These are phyloP conservation scores for Apaloderma vittatum DNA, from an alignment of 2,113 vertebrate genomes.

Conservation along the genomic window DNA sequence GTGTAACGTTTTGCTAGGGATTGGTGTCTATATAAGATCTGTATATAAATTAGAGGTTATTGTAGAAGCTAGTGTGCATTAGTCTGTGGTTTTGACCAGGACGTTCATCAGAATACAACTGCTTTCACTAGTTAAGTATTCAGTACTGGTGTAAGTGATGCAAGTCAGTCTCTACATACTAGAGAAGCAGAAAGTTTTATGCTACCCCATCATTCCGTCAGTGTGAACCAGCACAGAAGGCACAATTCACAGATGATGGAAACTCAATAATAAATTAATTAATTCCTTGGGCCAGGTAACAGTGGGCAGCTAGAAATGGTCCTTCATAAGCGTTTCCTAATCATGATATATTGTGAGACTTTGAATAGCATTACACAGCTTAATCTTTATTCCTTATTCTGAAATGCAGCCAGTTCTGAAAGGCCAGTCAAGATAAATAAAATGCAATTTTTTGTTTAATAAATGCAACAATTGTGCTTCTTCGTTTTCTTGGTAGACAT, in stretches of 20 bases:
- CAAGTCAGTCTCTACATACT: background rate
- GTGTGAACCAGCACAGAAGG: background rate
- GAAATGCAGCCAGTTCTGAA: background rate
- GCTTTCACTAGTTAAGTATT: background rate
- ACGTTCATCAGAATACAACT: background rate
- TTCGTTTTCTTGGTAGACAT: conserved; percentile 84
- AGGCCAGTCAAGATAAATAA: background rate
- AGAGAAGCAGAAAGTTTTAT: background rate
- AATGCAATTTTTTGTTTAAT: background rate
- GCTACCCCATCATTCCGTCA: background rate
- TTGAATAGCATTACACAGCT: background rate
- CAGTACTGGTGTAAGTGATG: fast-evolving
- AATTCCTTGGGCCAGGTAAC: background rate
- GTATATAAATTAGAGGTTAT: background rate
- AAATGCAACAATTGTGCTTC: conserved; percentile 36
- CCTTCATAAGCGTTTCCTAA: background rate
- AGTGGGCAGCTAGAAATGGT: background rate
- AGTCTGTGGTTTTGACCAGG: background rate
- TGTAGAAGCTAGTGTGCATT: background rate
- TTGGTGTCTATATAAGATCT: background rate
- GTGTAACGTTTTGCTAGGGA: background rate
- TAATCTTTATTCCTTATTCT: background rate
- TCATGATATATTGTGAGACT: background rate
- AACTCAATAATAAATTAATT: background rate
- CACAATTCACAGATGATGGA: background rate